Conservation (phyloP, 2,797 vertebrate species). For the Kryptopterus vitreolus region DNA sequence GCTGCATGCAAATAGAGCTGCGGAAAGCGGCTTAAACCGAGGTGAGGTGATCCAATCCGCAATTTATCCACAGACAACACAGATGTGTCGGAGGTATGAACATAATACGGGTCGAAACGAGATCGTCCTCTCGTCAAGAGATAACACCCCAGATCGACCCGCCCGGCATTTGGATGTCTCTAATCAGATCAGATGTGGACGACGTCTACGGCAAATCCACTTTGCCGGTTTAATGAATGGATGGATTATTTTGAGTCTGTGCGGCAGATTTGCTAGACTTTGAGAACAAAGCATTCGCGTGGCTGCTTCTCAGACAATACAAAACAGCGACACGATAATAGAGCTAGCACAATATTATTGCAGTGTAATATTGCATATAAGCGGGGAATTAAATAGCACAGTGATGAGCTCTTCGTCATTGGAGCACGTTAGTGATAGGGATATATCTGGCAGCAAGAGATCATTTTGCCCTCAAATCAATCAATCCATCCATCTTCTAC, state of each 20-base stretch:
- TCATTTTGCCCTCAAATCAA: too few relatives aligned
- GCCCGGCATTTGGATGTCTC: background rate
- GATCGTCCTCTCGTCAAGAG: background rate
- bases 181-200: conserved; percentile 7
- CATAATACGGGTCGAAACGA: background rate
- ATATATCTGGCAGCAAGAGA: too few relatives aligned
- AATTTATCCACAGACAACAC: background rate
- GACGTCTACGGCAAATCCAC: conserved; percentile 1
- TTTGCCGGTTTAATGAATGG: background rate
- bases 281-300: background rate
- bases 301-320: background rate
- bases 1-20: background rate
- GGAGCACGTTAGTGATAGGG: too few relatives aligned
- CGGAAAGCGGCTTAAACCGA: background rate
- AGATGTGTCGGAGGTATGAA: background rate
- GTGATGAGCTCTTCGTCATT: too few relatives aligned
- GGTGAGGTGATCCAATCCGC: background rate
- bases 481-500: too few relatives aligned
- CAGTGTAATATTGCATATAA: too few relatives aligned
- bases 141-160: background rate
- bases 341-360: too few relatives aligned
- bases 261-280: background rate
- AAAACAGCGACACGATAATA: background rate
- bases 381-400: too few relatives aligned
- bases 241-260: background rate